Percentiles rank a stretch among this genome's conserved stretches.
phyloP scores from a whole-genome alignment of 2,797 vertebrate genomes.

The Orientallactaga sibirica region DNA sequence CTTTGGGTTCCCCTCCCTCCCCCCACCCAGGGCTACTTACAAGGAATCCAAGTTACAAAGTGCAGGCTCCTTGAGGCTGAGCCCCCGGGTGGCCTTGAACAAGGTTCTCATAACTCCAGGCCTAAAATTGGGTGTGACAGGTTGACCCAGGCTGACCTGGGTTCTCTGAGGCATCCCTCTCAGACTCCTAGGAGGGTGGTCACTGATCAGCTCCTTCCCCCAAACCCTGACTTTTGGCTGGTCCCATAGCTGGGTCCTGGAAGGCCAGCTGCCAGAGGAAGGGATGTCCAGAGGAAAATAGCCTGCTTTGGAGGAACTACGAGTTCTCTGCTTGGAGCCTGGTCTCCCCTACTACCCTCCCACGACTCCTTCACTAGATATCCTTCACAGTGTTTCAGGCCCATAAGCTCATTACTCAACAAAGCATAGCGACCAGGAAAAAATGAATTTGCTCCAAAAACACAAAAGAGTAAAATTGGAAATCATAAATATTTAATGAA shows the following conservation, averaged over 20 bases:
- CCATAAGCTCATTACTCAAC: background rate
- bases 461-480: conserved; percentile 60
- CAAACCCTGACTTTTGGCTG: background rate
- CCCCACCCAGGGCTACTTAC: conserved; percentile 51
- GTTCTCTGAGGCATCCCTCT: background rate
- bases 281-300: background rate
- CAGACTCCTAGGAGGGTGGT: background rate
- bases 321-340: background rate
- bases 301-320: background rate
- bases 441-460: conserved; percentile 57
- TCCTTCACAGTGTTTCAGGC: background rate
- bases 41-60: conserved; percentile 72
- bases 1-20: conserved; percentile 49
- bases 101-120: conserved; percentile 60
- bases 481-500: conserved; percentile 74
- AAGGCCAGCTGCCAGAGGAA: conserved; percentile 1
- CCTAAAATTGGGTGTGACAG: conserved; percentile 67
- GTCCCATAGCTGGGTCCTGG: background rate
- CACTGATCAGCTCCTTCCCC: background rate
- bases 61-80: background rate
- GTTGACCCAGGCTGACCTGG: conserved; percentile 43
- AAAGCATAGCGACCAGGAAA: conserved; percentile 12
- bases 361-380: background rate
- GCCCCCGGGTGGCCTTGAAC: conserved; percentile 41
- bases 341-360: accelerated